These are phyloP conservation scores for Tetheella fluctuosa DNA, from an alignment of 2,888 invertebrate genomes.

Conservation along the genomic window DNA sequence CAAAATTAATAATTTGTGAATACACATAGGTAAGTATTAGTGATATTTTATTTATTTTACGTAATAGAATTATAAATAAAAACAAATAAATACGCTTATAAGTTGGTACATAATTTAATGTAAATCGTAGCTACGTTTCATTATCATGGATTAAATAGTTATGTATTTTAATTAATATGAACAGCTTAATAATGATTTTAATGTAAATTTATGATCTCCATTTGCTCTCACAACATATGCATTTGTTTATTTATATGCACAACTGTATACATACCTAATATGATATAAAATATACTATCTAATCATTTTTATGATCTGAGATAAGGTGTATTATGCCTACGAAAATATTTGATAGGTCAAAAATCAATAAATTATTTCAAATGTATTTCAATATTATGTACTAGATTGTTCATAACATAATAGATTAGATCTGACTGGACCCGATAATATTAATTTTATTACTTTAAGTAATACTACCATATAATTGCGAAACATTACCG, in stretches of 20 bases:
- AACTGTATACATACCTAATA: slow-evolving; percentile 16
- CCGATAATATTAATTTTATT: not conserved
- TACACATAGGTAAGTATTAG: slow-evolving; percentile 32
- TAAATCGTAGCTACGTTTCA: slow-evolving; percentile 31
- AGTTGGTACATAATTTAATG: slow-evolving; percentile 41
- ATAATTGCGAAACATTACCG: too few species aligned
- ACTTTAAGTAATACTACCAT: too few species aligned
- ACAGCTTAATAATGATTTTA: slow-evolving; percentile 30
- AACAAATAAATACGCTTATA: slow-evolving; percentile 66
- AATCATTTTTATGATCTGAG: slow-evolving; percentile 27
- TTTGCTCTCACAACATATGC: slow-evolving; percentile 52
- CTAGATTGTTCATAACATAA: not conserved
- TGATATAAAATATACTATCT: slow-evolving; percentile 24
- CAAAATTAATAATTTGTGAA: slow-evolving; percentile 21
- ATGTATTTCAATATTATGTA: not conserved
- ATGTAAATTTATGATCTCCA: slow-evolving; percentile 54
- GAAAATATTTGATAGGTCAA: not conserved
- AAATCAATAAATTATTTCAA: not conserved
- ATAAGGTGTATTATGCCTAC: slow-evolving; percentile 9
- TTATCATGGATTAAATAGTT: slow-evolving; percentile 33
- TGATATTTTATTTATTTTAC: slow-evolving; percentile 48
- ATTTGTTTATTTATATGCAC: slow-evolving; percentile 41
- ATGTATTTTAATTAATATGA: slow-evolving; percentile 33
- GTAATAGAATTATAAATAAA: slow-evolving; percentile 42
- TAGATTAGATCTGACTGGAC: not conserved